phyloP scores from a whole-genome alignment of 2,888 invertebrate genomes.

The Andrena chrysosceles region DNA sequence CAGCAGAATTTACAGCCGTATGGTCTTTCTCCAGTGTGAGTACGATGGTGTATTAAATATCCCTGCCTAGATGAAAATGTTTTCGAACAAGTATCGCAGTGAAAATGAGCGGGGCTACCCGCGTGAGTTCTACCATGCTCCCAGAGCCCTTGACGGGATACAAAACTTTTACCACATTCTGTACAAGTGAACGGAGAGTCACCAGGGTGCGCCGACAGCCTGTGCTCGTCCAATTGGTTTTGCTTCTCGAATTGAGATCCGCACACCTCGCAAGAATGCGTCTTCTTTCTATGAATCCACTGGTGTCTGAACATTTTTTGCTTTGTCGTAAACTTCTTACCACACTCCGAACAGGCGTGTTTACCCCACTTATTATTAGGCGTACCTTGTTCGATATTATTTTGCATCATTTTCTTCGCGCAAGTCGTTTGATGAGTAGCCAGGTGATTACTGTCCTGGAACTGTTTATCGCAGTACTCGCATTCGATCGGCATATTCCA shows the following conservation, averaged over 20 bases:
- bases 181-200: conserved; percentile 84
- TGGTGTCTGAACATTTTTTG: conserved; percentile 85
- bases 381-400: conserved; percentile 73
- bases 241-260: conserved; percentile 84
- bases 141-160: conserved; percentile 85
- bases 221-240: conserved; percentile 83
- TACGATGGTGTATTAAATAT: conserved; percentile 86
- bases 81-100: conserved; percentile 86
- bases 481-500: conserved; percentile 83
- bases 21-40: conserved; percentile 86
- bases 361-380: conserved; percentile 81
- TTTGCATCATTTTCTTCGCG: conserved; percentile 79
- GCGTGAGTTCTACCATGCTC: conserved; percentile 85
- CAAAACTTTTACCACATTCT: conserved; percentile 85
- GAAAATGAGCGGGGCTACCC: conserved; percentile 84
- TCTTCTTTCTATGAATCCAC: conserved; percentile 85
- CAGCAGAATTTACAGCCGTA: conserved; percentile 86
- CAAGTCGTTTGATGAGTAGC: conserved; percentile 83
- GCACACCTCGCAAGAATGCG: conserved; percentile 84
- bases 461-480: conserved; percentile 85
- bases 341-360: conserved; percentile 84
- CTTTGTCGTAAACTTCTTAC: conserved; percentile 85
- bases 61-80: conserved; percentile 86
- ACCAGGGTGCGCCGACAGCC: conserved; percentile 83
- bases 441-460: conserved; percentile 84